Evolutionary conservation across 1,140 invertebrate species (phyloP).

Genomic region (Drosophila jambulina): DNA sequence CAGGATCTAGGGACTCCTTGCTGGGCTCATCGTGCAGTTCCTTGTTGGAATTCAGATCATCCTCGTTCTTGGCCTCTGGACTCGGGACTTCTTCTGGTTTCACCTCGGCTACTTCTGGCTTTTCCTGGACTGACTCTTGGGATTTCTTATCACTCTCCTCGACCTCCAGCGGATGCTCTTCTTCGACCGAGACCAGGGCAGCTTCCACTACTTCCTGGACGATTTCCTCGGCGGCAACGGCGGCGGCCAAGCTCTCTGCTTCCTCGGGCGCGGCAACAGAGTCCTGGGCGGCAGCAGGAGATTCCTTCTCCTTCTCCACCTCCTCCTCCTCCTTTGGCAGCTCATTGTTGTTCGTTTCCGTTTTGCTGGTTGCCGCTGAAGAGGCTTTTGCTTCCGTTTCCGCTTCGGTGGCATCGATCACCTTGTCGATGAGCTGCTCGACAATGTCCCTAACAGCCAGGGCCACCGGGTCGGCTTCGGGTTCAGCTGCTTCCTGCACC

Average conservation of each 20-base stretch:
- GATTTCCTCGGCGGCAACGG: conserved; percentile 65
- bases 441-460: conserved; percentile 74
- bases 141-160: neutral
- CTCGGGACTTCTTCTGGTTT: neutral
- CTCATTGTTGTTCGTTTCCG: conserved; percentile 75
- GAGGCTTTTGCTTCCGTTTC: conserved; percentile 7
- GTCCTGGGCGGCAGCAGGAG: neutral
- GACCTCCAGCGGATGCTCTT: neutral
- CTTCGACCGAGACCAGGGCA: conserved; percentile 53
- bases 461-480: conserved; percentile 45
- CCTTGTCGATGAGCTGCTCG: conserved; percentile 77
- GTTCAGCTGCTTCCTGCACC: neutral
- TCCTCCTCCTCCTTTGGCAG: conserved; percentile 16
- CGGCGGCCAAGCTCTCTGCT: conserved; percentile 36
- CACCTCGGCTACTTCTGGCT: neutral
- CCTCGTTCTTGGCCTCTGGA: neutral
- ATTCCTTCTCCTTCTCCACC: conserved; percentile 6
- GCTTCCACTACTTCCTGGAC: conserved; percentile 75
- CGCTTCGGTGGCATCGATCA: conserved; percentile 69
- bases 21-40: neutral
- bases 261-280: neutral
- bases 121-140: neutral
- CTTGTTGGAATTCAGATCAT: neutral
- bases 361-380: conserved; percentile 10
- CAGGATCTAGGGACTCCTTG: neutral